phyloP scores from a whole-genome alignment of 2,888 invertebrate genomes.

The Drymonia ruficornis region DNA sequence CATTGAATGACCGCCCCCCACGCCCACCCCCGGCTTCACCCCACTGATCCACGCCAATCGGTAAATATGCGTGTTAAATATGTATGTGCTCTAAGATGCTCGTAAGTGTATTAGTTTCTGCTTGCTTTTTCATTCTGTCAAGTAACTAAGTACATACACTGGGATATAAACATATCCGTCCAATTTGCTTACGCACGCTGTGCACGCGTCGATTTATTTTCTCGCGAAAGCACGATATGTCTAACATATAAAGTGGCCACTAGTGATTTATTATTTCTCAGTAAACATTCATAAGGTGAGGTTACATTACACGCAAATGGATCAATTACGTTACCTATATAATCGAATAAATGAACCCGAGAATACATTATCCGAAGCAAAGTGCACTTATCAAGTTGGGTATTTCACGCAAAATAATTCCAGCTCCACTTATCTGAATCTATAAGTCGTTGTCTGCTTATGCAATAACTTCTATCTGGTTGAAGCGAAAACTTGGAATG shows the following conservation, averaged over 20 bases:
- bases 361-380: constrained; percentile 1
- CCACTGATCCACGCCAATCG: constrained; percentile 80
- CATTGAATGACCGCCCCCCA: constrained; percentile 84
- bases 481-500: constrained; percentile 80
- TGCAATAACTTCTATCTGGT: constrained; percentile 77
- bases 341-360: background rate
- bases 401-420: constrained; percentile 1
- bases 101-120: constrained; percentile 84
- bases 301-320: background rate
- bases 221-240: constrained; percentile 33
- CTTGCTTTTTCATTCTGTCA: constrained; percentile 82
- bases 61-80: constrained; percentile 85
- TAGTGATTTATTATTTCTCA: constrained; percentile 27
- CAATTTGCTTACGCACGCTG: constrained; percentile 63
- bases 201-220: constrained; percentile 60
- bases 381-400: constrained; percentile 10
- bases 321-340: background rate
- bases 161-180: constrained; percentile 54
- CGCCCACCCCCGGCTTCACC: constrained; percentile 48
- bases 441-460: constrained; percentile 63
- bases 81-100: constrained; percentile 81
- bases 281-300: constrained; percentile 4
- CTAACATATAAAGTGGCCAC: constrained; percentile 29
- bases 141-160: constrained; percentile 59
- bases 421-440: constrained; percentile 47